Evolutionary conservation across 2,113 vertebrate species (phyloP).

Genomic region (human (Homo sapiens)): GRCh38 chr18:44000501-44001000

Average conservation of each 20-base stretch:
- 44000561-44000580: background rate
- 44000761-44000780: background rate
- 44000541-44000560: background rate
- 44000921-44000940: background rate
- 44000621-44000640: background rate
- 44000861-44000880: background rate
- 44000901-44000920: background rate
- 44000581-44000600: background rate
- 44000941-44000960: background rate
- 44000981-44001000: background rate
- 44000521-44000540: background rate
- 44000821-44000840: background rate
- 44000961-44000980: background rate
- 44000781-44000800: background rate
- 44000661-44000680: background rate
- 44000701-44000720: background rate
- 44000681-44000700: background rate
- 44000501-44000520: background rate
- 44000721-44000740: background rate
- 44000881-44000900: background rate
- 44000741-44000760: background rate
- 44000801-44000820: background rate
- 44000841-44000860: background rate
- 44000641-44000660: background rate
- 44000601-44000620: background rate